phyloP scores from a whole-genome alignment of 2,888 invertebrate genomes.

The Drosophila siamana region DNA sequence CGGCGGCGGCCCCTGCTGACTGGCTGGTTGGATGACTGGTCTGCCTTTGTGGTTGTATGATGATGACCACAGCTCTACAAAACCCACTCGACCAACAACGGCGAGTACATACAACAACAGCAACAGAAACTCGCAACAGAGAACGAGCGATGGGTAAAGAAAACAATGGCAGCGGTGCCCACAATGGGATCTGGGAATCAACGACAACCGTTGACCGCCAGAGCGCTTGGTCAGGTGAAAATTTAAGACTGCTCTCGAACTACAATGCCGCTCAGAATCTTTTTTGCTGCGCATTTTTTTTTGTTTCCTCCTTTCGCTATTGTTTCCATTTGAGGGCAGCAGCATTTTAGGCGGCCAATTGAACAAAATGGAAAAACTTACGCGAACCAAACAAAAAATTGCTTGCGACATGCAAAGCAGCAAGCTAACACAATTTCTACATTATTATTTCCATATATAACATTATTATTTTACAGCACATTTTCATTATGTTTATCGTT shows the following conservation, averaged over 20 bases:
- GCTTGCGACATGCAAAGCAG: slow-evolving; percentile 7
- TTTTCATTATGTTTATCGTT: slow-evolving; percentile 64
- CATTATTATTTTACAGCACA: slow-evolving; percentile 16
- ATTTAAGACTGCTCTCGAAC: slow-evolving; percentile 44
- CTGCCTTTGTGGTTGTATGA: slow-evolving; percentile 55
- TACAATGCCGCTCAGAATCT: slow-evolving; percentile 21
- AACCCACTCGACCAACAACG: slow-evolving; percentile 40
- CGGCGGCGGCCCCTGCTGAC: slow-evolving; percentile 20
- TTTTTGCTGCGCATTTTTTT: neutral
- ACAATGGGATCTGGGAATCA: slow-evolving; percentile 55
- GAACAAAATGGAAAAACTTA: slow-evolving; percentile 10
- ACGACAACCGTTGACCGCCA: slow-evolving; percentile 54
- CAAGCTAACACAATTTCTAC: slow-evolving; percentile 2
- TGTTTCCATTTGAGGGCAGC: slow-evolving; percentile 23
- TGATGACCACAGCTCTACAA: slow-evolving; percentile 53
- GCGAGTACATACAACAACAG: slow-evolving; percentile 7
- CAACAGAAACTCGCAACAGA: slow-evolving; percentile 14
- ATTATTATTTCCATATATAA: slow-evolving; percentile 13
- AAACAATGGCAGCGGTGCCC: slow-evolving; percentile 51
- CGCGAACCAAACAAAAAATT: neutral
- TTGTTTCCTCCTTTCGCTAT: slow-evolving; percentile 6
- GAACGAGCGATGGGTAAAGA: slow-evolving; percentile 13
- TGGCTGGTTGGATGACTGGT: slow-evolving; percentile 19
- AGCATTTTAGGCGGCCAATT: slow-evolving; percentile 26
- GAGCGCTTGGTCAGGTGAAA: slow-evolving; percentile 50